Conservation (phyloP, 2,797 vertebrate genomes). For the Tapirus indicus region DNA sequence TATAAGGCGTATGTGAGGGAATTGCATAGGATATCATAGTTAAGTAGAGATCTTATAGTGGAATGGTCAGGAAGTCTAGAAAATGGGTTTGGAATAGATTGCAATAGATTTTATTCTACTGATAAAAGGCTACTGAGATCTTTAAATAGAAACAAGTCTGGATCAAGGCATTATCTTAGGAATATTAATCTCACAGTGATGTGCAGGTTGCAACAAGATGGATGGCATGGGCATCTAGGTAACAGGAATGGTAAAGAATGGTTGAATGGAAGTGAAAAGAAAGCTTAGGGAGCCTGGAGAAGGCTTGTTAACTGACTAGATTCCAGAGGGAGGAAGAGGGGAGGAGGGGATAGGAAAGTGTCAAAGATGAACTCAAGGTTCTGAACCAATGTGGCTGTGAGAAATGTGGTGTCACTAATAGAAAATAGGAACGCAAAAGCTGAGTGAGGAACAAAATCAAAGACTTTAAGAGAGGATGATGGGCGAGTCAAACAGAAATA, state of each 20-base stretch:
- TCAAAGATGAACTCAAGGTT: background rate
- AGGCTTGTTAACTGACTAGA: background rate
- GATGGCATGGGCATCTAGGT: background rate
- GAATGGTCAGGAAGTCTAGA: background rate
- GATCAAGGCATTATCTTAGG: background rate
- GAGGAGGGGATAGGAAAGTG: background rate
- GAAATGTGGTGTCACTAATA: background rate
- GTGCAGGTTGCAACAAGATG: background rate
- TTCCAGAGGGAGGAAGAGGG: background rate
- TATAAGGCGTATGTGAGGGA: background rate
- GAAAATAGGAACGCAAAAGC: conserved; percentile 9
- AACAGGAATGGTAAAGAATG: background rate
- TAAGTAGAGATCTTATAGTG: background rate
- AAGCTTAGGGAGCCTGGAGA: background rate
- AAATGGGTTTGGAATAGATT: background rate
- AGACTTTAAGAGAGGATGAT: background rate
- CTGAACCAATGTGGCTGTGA: background rate
- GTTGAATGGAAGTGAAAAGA: background rate
- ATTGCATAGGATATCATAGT: background rate
- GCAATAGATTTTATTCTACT: background rate
- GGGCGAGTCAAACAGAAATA: background rate
- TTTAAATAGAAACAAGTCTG: background rate
- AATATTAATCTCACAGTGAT: background rate
- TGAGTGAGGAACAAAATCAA: conserved; percentile 41
- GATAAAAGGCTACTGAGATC: background rate